Percentiles rank a stretch among this genome's conserved stretches.
These are phyloP conservation scores for Limnephilus auricula DNA, from an alignment of 2,888 invertebrate genomes.

Conservation along the genomic window DNA sequence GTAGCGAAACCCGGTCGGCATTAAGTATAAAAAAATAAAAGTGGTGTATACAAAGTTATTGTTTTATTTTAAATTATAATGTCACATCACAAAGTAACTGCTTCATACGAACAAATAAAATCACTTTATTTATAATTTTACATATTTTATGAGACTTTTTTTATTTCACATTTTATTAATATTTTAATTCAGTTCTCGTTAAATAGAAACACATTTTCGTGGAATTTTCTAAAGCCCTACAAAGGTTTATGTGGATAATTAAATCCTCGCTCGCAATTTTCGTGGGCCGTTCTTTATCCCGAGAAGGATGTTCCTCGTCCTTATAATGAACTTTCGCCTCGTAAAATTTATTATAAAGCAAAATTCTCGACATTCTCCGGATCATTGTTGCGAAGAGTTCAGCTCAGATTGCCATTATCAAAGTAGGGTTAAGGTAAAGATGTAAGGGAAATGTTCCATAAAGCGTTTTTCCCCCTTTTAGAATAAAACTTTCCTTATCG, in stretches of 20 bases:
- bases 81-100: no score
- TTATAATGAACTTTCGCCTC: slow-evolving; percentile 22
- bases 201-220: background rate
- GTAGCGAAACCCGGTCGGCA: no score
- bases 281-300: background rate
- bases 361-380: slow-evolving; percentile 6
- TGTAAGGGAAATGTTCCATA: background rate
- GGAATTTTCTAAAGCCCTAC: background rate
- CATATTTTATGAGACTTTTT: background rate
- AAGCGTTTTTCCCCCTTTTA: background rate
- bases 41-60: no score
- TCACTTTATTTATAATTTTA: background rate
- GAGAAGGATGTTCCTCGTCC: background rate
- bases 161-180: background rate
- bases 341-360: background rate
- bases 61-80: no score
- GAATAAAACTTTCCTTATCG: background rate
- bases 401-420: background rate
- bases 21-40: no score
- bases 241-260: slow-evolving; percentile 30
- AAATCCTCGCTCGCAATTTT: slow-evolving; percentile 19
- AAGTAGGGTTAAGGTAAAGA: slow-evolving; percentile 2
- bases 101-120: no score
- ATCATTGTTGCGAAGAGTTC: background rate
- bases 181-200: background rate